These are phyloP conservation scores for Drosophila buzzatii DNA, from an alignment of 2,888 invertebrate genomes.

Conservation along the genomic window DNA sequence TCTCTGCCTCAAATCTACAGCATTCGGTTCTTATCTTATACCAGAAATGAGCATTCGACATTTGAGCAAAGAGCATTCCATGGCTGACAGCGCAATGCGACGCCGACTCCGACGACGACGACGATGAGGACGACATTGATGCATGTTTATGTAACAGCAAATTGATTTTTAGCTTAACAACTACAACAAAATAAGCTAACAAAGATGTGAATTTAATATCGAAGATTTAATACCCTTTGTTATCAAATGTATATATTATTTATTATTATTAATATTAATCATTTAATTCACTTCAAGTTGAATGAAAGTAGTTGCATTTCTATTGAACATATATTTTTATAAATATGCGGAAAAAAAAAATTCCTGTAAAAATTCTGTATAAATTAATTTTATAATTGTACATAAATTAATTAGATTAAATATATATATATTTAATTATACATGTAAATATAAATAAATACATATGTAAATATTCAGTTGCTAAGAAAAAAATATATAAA, in stretches of 20 bases:
- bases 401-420: too few relatives aligned
- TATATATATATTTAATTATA: too few relatives aligned
- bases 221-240: neutral
- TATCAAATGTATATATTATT: neutral
- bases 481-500: too few relatives aligned
- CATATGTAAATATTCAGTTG: too few relatives aligned
- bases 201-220: neutral
- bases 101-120: constrained; percentile 3
- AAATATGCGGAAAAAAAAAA: too few relatives aligned
- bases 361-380: too few relatives aligned
- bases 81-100: constrained; percentile 50
- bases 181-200: neutral
- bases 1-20: constrained; percentile 71
- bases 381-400: too few relatives aligned
- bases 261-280: neutral
- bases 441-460: too few relatives aligned
- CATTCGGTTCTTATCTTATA: constrained; percentile 69
- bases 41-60: constrained; percentile 63
- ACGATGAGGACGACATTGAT: constrained; percentile 61
- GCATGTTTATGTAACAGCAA: constrained; percentile 75
- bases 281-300: too few relatives aligned
- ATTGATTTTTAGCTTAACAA: constrained; percentile 63
- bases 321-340: too few relatives aligned
- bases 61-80: constrained; percentile 67
- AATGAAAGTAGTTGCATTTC: too few relatives aligned